A percentile compares a stretch with the other conserved stretches of the same genome.
Conservation (phyloP, 2,113 vertebrate species). For the Eurystomus gularis region DNA sequence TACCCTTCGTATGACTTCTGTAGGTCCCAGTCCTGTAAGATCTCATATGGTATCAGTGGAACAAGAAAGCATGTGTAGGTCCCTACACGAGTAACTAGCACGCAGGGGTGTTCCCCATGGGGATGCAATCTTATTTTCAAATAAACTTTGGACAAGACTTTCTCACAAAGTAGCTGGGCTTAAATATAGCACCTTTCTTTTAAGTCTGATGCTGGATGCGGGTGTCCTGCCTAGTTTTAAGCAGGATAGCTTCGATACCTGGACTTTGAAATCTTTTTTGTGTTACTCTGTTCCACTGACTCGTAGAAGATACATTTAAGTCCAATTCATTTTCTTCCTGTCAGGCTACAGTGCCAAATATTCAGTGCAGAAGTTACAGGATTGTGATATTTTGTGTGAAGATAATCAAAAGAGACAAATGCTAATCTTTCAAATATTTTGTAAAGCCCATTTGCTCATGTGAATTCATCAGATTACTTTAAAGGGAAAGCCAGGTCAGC, state of each 20-base stretch:
- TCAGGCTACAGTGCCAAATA: conserved; percentile 33
- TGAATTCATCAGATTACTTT: conserved; percentile 12
- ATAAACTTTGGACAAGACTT: background rate
- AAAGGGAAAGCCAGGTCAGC: background rate
- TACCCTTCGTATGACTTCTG: background rate
- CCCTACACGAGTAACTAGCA: fast-evolving
- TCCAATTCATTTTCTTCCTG: conserved; percentile 33
- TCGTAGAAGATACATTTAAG: conserved; percentile 39
- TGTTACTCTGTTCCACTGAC: conserved; percentile 26
- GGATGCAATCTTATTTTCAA: background rate
- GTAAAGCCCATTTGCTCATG: conserved; percentile 26
- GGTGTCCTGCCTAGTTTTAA: background rate
- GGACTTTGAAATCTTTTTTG: background rate
- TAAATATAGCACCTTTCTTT: background rate
- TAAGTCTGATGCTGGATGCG: background rate
- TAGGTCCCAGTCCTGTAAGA: background rate
- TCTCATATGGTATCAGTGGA: background rate
- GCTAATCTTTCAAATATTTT: conserved; percentile 57
- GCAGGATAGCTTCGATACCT: background rate
- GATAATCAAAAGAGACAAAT: conserved; percentile 53
- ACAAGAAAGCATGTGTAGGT: background rate
- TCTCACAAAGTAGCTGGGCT: background rate
- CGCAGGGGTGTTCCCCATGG: background rate
- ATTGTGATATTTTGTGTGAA: conserved; percentile 62
- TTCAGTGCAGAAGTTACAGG: conserved; percentile 52